phyloP scores from a whole-genome alignment of 2,113 vertebrate genomes.

The Tragelaphus strepsiceros region DNA sequence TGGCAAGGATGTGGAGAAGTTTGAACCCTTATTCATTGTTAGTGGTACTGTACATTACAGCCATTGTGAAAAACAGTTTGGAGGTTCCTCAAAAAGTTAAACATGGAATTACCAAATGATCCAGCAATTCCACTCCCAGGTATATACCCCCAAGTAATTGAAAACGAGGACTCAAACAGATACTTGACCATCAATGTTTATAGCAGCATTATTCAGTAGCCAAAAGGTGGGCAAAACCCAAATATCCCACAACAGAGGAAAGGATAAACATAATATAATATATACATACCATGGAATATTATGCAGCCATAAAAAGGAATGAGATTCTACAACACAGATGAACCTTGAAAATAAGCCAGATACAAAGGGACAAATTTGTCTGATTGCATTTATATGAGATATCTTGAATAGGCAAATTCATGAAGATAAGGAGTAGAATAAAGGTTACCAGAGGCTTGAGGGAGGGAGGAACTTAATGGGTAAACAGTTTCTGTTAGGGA shows the following conservation, averaged over 20 bases:
- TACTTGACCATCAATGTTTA: not conserved
- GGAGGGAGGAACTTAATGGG: not conserved
- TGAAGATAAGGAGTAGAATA: not conserved
- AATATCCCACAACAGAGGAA: not conserved
- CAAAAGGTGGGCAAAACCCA: not conserved
- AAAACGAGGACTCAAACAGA: not conserved
- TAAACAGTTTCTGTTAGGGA: not conserved
- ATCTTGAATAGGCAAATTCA: not conserved
- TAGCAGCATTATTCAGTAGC: not conserved
- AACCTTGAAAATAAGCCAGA: not conserved
- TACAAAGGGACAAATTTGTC: not conserved
- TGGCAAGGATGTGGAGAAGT: not conserved
- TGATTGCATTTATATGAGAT: not conserved
- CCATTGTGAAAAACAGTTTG: not conserved
- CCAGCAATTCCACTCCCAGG: not conserved
- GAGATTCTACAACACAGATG: not conserved
- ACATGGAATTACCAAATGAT: not conserved
- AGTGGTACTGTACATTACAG: not conserved
- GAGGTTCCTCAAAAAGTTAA: not conserved
- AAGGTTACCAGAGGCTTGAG: not conserved
- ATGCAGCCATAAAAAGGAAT: not conserved
- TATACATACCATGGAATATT: not conserved
- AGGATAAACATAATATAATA: not conserved
- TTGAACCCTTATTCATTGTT: not conserved
- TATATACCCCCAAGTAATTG: not conserved